A percentile compares a stretch with the other conserved stretches of the same genome.
These are phyloP conservation scores for Dynastes tityus DNA, from an alignment of 2,888 invertebrate genomes.

Conservation along the genomic window DNA sequence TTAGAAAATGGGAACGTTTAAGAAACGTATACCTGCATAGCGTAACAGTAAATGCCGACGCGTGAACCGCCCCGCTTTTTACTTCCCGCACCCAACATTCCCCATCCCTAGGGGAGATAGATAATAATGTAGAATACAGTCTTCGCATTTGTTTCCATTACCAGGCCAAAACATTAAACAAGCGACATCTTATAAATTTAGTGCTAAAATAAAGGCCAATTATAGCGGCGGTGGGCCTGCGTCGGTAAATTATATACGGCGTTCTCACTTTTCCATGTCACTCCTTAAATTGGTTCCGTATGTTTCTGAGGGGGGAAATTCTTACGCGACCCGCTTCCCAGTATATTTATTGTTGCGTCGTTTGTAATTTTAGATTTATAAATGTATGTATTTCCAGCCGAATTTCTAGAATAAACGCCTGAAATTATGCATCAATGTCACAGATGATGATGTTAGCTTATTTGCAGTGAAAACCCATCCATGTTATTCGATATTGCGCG, in stretches of 20 bases:
- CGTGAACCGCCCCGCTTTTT: slow-evolving; percentile 6
- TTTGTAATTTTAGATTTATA: slow-evolving; percentile 35
- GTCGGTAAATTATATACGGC: slow-evolving; percentile 49
- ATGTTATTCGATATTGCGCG: neutral
- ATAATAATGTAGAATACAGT: slow-evolving; percentile 48
- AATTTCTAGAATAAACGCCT: neutral
- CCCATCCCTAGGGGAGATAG: slow-evolving; percentile 17
- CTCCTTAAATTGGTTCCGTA: slow-evolving; percentile 47
- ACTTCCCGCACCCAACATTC: slow-evolving; percentile 1
- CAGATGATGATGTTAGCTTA: neutral
- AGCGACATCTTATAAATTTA: slow-evolving; percentile 56
- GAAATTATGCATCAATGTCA: slow-evolving; percentile 12
- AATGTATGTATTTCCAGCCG: neutral
- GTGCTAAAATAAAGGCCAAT: slow-evolving; percentile 57
- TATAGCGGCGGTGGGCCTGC: slow-evolving; percentile 49
- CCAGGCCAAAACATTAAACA: slow-evolving; percentile 58
- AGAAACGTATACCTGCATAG: slow-evolving; percentile 15
- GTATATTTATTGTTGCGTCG: slow-evolving; percentile 37
- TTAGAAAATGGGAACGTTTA: slow-evolving; percentile 39
- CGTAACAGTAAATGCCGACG: slow-evolving; percentile 39
- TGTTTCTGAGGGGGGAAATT: neutral
- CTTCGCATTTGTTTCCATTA: slow-evolving; percentile 58
- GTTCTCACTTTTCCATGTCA: slow-evolving; percentile 48
- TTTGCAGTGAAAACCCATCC: neutral
- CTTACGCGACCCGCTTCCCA: neutral